Evolutionary conservation across 1,140 invertebrate species (phyloP), one percentile per base, ranked within the genome.

Genomic region (Macrocentrus cingulum): DNA sequence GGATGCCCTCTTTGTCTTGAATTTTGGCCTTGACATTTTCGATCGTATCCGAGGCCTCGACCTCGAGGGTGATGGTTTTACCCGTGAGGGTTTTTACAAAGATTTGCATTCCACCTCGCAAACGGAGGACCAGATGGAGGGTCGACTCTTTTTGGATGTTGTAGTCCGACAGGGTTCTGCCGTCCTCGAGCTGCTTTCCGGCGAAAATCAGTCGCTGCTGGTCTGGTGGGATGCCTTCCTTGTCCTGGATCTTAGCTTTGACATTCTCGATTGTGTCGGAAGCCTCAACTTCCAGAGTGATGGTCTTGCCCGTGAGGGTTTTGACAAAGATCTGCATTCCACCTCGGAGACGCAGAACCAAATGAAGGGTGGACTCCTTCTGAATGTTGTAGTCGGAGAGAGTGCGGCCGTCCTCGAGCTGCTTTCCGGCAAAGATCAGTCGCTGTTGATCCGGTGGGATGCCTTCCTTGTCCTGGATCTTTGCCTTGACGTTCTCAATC

Each of bases 121-220:
- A 78, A 62, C 86, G 75, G 2, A 89, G 71, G 3, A 88, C 87
- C 55, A 91, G 75, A 68, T 91, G 88, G 2, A 90, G 80, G 1
- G 88, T 91, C 0, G 87, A 90, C 73, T 89, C 88, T 66, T 90
- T 88, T 66, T 90, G 87, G 64, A 90, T 90, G 67, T 90, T 90
- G 74, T 90, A 90, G 66, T 91, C 88, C n/a, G 85, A 87, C 16
- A 91, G 72, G 8, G 88, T 91, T 3, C 88, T 87, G 55, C 90
- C 89, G 71, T 91, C 89, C 75, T 90, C 88, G 54, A 90, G 82
- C 67, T 90, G 89, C 74, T 90, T 90, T 62, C 90, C 88, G 41
- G 86, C 85, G 72, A 89, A 89, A 63, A 88, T 87, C 52, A 88
- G 74, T 66, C 86, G 76, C 71, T 88, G 86, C 69, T 88, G 85